These are phyloP conservation scores for Drosophila borborema DNA, from an alignment of 2,888 invertebrate species.

Conservation along the genomic window DNA sequence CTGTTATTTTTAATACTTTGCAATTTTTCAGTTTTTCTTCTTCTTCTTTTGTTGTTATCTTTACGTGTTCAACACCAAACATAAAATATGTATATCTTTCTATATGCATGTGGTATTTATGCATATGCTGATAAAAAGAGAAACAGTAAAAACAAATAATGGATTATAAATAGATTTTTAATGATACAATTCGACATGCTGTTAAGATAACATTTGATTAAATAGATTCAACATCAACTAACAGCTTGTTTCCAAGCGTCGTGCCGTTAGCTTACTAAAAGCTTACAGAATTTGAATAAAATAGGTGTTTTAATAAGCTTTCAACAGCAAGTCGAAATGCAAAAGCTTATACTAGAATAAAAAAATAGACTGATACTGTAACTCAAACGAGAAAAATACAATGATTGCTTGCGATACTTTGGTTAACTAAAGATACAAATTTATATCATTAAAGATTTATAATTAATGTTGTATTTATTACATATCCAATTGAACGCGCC, in stretches of 20 bases:
- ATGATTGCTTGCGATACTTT: too few relatives aligned
- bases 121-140: neutral
- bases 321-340: too few relatives aligned
- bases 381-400: neutral
- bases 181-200: neutral
- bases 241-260: neutral
- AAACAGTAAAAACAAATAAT: neutral
- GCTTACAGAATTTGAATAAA: neutral
- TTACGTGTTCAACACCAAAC: neutral
- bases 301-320: neutral
- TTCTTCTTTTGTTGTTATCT: neutral
- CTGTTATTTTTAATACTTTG: neutral
- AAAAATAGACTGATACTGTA: too few relatives aligned
- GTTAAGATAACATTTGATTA: slow-evolving; percentile 3
- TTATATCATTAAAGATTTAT: neutral
- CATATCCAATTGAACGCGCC: neutral
- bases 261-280: neutral
- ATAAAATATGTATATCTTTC: neutral
- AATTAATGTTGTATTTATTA: neutral
- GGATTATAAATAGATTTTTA: slow-evolving; percentile 1
- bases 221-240: neutral
- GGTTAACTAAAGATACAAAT: too few relatives aligned
- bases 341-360: neutral
- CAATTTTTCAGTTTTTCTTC: neutral
- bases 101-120: neutral